Base-by-base conservation (phyloP, 2,888 invertebrate species). In the Cephus spinipes region DNA sequence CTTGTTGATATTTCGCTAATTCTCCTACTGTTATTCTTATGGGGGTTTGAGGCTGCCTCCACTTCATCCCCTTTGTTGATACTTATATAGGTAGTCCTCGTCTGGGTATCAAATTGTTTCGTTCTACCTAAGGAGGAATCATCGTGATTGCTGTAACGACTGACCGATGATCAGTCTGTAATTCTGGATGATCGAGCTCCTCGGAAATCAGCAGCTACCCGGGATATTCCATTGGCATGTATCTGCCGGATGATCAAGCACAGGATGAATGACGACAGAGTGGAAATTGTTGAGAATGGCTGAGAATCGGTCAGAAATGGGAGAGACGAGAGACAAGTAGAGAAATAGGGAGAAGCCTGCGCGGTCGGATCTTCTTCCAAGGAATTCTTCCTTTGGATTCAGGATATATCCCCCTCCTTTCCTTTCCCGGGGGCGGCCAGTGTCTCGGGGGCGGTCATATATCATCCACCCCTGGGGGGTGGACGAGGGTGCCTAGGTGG, bases 361-460 rank as follows among this genome's bases (percentile, higher is more conserved):
- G 55, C 55, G 23, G 9, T 55, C 55, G 55, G 55, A 55, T 55
- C 55, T 55, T 55, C 55, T 55, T 23, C 55, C 23, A 85, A 87
- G 85, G 87, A 88, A 89, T 89, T 88, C 87, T 89, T 89, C 87
- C 86, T 84, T 85, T 86, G 87, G 87, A 85, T 88, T 83, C 87
- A 85, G 83, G 83, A 80, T 81, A 81, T 55, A 9, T 83, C 82
- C 83, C 80, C 78, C 77, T 77, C 76, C 77, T 83, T 84, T 84
- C 83, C 85, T 85, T 85, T 85, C 83, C 82, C 81, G 85, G 86
- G 88, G 89, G 89, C 87, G 88, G 87, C 88, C 86, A 87, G 88
- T 90, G 90, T 91, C 91, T 91, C 90, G 84, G 88, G 90, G 90
- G 90, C 89, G 89, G 89, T 88, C 90, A 90, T 91, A 91, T 91